Base-by-base conservation (phyloP, 1,140 invertebrate genomes). In the Dolichoris vasculosae region DNA sequence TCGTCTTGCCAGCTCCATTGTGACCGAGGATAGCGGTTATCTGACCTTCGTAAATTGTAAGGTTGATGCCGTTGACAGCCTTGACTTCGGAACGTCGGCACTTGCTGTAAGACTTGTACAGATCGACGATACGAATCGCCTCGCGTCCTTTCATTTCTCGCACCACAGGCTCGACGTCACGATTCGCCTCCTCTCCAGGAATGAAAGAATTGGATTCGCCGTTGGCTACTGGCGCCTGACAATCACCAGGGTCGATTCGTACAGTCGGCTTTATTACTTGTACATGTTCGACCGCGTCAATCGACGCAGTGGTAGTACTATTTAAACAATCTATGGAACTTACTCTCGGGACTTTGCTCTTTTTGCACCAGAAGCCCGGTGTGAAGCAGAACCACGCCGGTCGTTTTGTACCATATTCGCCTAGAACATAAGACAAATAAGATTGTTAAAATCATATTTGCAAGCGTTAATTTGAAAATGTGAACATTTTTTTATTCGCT, bases 1-100 rank as follows among this genome's bases (percentile, higher is more conserved):
- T 97, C 1, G 97, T 97, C 92, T 97, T 98, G 2, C 97, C 97
- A 4, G 98, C 97, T 0, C 97, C 97, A 91, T 98, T 98, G 90
- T 98, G 97, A 0, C 97, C 98, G 64, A 99, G 93, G 71, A 99
- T 94, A 9, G 96, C 96, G 8, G 97, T 98, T 85, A 99, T 95
- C 93, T 95, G 90, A 89, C 93, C 91, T 92, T 95, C 82, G 92
- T 94, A 89, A 89, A 93, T 87, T 86, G 94, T 90, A 89, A 95
- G 83, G 92, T 95, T 95, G 23, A 96, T 96, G 6, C 95, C 95
- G 20, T 96, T 95, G 46, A 96, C 95, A 30, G 94, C 95, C 86
- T 95, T 95, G 4, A 94, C 91, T 86, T 95, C 94, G 2, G 94
- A 90, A 84, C 93, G 94, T 7, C 94, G 91, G 89, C 94, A 95